These are phyloP conservation scores for Reticulitermes speratus DNA, from an alignment of 1,140 invertebrate genomes.

Conservation along the genomic window DNA sequence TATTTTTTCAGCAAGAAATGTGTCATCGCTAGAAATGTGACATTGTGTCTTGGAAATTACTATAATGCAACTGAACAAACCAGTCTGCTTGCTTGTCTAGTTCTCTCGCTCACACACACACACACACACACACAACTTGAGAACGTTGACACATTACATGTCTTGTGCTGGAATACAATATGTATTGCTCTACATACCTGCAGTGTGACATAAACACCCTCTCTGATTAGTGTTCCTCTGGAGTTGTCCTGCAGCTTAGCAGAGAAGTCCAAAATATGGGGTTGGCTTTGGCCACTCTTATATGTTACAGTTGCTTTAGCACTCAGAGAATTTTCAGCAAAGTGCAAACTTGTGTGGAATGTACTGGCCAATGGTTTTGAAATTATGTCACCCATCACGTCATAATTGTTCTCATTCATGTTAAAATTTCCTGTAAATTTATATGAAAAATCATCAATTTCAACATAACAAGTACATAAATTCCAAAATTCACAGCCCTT, in stretches of 20 bases:
- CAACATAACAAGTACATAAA: too few relatives aligned
- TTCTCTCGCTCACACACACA: too few relatives aligned
- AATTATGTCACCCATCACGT: neutral
- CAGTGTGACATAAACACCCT: neutral
- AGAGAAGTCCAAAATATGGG: neutral
- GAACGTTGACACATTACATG: too few relatives aligned
- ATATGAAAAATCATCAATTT: neutral
- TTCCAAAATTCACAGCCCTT: too few relatives aligned
- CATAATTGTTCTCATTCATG: slow-evolving; percentile 8
- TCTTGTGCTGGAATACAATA: too few relatives aligned
- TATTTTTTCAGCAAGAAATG: too few relatives aligned
- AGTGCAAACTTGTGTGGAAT: neutral
- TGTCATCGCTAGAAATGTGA: too few relatives aligned
- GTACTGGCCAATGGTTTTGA: neutral
- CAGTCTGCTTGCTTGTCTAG: too few relatives aligned
- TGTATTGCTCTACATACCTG: neutral
- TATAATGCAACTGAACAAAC: too few relatives aligned
- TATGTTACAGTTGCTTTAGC: slow-evolving; percentile 12
- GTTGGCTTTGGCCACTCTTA: neutral
- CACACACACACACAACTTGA: too few relatives aligned
- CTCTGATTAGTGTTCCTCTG: neutral
- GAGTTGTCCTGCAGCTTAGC: neutral
- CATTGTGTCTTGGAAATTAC: too few relatives aligned
- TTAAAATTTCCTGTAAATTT: neutral
- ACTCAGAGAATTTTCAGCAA: neutral